Percentiles rank a stretch among this genome's conserved stretches.
These are phyloP conservation scores for Coelopa pilipes DNA, from an alignment of 2,888 invertebrate genomes.

Conservation along the genomic window DNA sequence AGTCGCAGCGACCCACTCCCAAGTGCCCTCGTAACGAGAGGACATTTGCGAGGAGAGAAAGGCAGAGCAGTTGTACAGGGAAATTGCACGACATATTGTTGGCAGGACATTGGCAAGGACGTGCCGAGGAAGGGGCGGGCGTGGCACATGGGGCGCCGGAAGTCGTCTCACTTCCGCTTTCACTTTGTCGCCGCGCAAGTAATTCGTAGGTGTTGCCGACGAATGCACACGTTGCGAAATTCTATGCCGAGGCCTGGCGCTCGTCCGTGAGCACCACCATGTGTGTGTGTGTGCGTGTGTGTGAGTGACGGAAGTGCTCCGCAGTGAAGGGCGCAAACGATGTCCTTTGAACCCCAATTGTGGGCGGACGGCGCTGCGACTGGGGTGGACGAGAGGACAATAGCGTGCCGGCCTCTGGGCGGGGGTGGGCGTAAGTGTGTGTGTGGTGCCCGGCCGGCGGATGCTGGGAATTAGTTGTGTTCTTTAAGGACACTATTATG, in stretches of 20 bases:
- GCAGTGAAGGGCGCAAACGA: background rate
- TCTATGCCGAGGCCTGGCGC: constrained; percentile 4
- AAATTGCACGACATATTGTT: constrained; percentile 15
- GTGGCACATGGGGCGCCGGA: constrained; percentile 32
- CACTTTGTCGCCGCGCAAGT: constrained; percentile 44
- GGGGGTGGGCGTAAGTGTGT: background rate
- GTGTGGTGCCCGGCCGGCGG: background rate
- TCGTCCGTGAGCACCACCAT: too few relatives aligned
- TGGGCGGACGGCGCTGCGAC: background rate
- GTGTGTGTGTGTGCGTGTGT: background rate
- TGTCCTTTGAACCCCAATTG: constrained; percentile 10
- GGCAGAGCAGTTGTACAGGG: constrained; percentile 4
- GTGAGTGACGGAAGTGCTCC: background rate
- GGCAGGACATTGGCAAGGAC: background rate
- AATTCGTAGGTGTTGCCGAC: constrained; percentile 29
- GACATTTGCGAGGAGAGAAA: too few relatives aligned
- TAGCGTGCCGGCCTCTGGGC: too few relatives aligned
- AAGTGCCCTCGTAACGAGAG: too few relatives aligned
- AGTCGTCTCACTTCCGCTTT: constrained; percentile 48
- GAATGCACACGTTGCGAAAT: constrained; percentile 28
- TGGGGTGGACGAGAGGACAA: background rate
- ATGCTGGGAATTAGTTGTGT: constrained; percentile 1
- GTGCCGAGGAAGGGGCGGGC: too few relatives aligned
- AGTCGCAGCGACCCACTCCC: too few relatives aligned
- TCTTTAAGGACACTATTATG: background rate